Conservation (phyloP, 2,113 vertebrate species). For the Cryptotis parvus region DNA sequence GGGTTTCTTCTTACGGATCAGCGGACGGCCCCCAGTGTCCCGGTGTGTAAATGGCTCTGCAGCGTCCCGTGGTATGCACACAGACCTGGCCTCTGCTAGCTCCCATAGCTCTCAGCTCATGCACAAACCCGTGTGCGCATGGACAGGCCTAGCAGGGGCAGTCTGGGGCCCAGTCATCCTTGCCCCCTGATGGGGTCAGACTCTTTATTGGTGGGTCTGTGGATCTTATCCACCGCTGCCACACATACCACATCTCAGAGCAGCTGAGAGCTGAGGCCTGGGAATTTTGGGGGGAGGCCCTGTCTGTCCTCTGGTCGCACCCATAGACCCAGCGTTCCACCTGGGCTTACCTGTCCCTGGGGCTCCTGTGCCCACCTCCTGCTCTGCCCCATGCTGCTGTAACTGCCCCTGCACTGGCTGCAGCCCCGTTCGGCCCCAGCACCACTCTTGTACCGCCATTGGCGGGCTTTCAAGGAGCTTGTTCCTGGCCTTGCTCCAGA, state of each 20-base stretch:
- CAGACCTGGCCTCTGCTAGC: accelerated
- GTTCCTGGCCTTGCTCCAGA: too few species aligned
- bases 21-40: neutral
- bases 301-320: neutral
- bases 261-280: neutral
- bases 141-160: neutral
- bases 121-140: neutral
- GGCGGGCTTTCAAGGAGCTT: too few species aligned
- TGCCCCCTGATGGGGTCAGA: too few species aligned
- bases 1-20: neutral
- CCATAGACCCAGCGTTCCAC: neutral
- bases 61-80: neutral
- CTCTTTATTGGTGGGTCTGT: neutral
- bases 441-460: too few species aligned
- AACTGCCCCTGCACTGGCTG: too few species aligned
- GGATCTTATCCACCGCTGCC: neutral
- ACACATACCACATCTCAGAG: neutral
- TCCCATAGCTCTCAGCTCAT: neutral
- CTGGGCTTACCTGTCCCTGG: neutral
- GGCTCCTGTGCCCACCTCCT: neutral
- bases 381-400: neutral
- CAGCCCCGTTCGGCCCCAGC: too few species aligned
- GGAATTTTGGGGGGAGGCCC: too few species aligned
- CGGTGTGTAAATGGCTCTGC: neutral
- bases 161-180: neutral